These are phyloP conservation scores for Monochamus saltuarius DNA, from an alignment of 1,140 invertebrate species.

Conservation along the genomic window DNA sequence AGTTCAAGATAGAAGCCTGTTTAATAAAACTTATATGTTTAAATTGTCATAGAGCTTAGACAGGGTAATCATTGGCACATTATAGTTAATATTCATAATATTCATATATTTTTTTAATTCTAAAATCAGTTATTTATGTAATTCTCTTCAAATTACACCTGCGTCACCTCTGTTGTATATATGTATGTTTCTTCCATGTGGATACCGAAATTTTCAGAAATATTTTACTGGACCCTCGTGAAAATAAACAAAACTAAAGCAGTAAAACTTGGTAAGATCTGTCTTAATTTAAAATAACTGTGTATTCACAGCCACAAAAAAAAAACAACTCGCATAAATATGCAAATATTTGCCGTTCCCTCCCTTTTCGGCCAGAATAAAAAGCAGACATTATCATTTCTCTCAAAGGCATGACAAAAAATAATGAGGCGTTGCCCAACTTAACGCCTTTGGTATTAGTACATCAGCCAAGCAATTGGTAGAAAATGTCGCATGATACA, in stretches of 20 bases:
- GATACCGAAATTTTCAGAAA: too few species aligned
- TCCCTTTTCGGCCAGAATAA: constrained; percentile 26
- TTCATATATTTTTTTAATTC: too few species aligned
- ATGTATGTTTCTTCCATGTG: too few species aligned
- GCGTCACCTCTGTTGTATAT: too few species aligned
- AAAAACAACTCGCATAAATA: constrained; percentile 40
- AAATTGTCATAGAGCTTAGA: too few species aligned
- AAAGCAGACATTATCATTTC: constrained; percentile 41
- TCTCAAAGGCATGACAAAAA: constrained; percentile 39
- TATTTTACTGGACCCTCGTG: too few species aligned
- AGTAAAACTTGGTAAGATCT: constrained; percentile 35
- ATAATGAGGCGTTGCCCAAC: constrained; percentile 41
- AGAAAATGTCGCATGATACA: constrained; percentile 35
- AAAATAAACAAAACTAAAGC: background rate
- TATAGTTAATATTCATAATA: too few species aligned
- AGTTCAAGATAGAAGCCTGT: too few species aligned
- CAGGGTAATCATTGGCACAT: too few species aligned
- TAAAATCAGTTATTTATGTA: too few species aligned
- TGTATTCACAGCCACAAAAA: constrained; percentile 37
- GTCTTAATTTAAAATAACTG: constrained; percentile 40
- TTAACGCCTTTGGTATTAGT: constrained; percentile 40
- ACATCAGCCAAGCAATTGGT: constrained; percentile 24
- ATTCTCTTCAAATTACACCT: too few species aligned
- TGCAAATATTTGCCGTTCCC: constrained; percentile 35
- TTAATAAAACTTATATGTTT: too few species aligned